A percentile compares a stretch with the other conserved stretches of the same genome.
These are phyloP conservation scores for Rhagonycha fulva DNA, from an alignment of 2,888 invertebrate genomes.

Conservation along the genomic window DNA sequence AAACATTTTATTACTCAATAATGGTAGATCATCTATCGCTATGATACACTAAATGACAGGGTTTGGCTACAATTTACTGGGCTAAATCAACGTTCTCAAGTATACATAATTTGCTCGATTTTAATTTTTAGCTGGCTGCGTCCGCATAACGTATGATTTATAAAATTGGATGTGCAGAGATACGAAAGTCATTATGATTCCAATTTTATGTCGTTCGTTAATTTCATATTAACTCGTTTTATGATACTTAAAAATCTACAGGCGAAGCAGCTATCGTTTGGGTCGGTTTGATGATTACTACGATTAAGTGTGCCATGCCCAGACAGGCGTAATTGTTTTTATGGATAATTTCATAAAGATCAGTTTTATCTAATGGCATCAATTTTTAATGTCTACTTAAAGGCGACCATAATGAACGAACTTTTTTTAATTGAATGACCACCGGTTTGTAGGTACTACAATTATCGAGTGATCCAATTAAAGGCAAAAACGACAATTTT, in stretches of 20 bases:
- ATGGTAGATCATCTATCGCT: conserved; percentile 36
- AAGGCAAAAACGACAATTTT: conserved; percentile 4
- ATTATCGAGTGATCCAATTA: conserved; percentile 17
- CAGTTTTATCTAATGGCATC: conserved; percentile 5
- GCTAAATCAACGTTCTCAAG: conserved; percentile 30
- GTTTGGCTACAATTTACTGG: conserved; percentile 38
- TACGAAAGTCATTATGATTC: conserved; percentile 30
- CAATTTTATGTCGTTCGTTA: conserved; percentile 34
- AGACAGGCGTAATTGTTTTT: conserved; percentile 34
- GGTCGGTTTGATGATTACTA: conserved; percentile 13
- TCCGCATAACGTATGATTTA: conserved; percentile 39
- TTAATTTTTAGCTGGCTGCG: conserved; percentile 34
- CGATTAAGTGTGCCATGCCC: conserved; percentile 12
- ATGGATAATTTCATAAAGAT: conserved; percentile 32
- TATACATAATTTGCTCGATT: conserved; percentile 37
- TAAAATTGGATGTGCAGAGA: conserved; percentile 39
- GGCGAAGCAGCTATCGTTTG: conserved; percentile 4
- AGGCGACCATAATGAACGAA: neutral
- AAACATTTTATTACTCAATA: conserved; percentile 45
- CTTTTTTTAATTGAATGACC: neutral
- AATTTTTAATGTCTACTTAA: neutral
- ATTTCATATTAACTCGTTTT: conserved; percentile 31
- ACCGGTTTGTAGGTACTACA: conserved; percentile 9
- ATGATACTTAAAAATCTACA: conserved; percentile 21
- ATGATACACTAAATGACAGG: conserved; percentile 43